Base-by-base conservation (phyloP, 2,888 invertebrate species). In the Ganaspis brasiliensis region DNA sequence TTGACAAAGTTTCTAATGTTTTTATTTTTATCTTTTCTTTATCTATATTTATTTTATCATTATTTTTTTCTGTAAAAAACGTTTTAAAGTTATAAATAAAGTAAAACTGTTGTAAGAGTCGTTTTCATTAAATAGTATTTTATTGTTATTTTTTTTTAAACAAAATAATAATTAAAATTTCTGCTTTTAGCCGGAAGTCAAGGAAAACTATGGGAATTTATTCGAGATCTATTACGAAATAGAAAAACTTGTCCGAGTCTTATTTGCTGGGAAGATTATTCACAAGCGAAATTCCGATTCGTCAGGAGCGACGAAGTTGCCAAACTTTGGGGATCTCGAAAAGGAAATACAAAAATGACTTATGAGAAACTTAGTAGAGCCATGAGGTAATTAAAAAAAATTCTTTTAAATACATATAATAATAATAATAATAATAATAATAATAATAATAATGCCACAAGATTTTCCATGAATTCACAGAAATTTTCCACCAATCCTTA, bases 281-380 rank as follows among this genome's bases (percentile, higher is more conserved):
- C 95, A 37, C 94, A 95, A 83, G 97, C 97, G 9, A 95, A 96
- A 84, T 98, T 98, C 92, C 95, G 97, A 84, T 97, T 98, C 87
- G 96, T 97, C 12, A 95, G 97, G 86, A 97, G 96, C 67, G 96
- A 97, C 86, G 95, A 96, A 88, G 96, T 98, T 4, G 97, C 98
- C 1, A 94, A 96, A 86, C 93, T 97, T 61, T 98, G 98, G 98
- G 97, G 97, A 3, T 94, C 94, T 79, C 92, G 96, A 90, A 97
- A 97, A 90, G 95, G 96, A 90, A 98, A 98, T 89, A 95, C 95
- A 71, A 95, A 95, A 89, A 98, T 98, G 98, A 97, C 96, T 56
- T 98, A 97, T 89, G 98, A 98, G 91, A 98, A 98, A 92, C 94
- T 98, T 87, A 97, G 97, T 91, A 92, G 98, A 81, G 98, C 98